Evolutionary conservation across 2,113 vertebrate species (phyloP).

Genomic region (Lepus americanus): DNA sequence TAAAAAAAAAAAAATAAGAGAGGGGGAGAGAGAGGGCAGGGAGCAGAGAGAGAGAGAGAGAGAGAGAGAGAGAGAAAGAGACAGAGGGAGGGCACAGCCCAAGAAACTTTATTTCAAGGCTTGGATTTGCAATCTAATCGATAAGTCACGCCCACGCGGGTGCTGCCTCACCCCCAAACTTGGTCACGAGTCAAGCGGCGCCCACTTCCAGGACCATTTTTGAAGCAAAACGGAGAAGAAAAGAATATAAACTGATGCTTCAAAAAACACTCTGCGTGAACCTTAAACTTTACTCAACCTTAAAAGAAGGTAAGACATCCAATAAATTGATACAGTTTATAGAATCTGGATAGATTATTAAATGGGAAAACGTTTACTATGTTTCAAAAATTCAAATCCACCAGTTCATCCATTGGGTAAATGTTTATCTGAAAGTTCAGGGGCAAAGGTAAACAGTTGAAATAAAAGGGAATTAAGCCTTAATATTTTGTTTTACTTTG

Average conservation of each 20-base stretch:
- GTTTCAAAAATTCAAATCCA: constrained; percentile 66
- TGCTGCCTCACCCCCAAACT: not conserved
- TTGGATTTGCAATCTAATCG: not conserved
- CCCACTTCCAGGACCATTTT: not conserved
- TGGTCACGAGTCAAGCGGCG: not conserved
- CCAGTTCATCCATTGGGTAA: constrained; percentile 79
- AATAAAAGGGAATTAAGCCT: constrained; percentile 86
- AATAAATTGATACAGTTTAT: constrained; percentile 78
- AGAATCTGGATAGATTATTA: constrained; percentile 73
- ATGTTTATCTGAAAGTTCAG: constrained; percentile 82
- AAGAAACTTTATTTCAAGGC: not conserved
- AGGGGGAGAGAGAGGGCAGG: not conserved
- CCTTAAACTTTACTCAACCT: constrained; percentile 72
- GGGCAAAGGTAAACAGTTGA: constrained; percentile 84
- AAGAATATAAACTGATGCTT: not conserved
- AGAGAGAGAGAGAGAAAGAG: not conserved
- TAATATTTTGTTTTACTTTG: constrained; percentile 85
- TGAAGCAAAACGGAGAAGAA: not conserved
- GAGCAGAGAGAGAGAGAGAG: not conserved
- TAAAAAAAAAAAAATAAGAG: no score
- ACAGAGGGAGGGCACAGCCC: not conserved
- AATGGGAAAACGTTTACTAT: constrained; percentile 76
- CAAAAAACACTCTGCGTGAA: not conserved
- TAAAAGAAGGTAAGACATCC: constrained; percentile 62
- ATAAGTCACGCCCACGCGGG: not conserved